These are phyloP conservation scores for Embiotoca jacksoni DNA, from an alignment of 2,113 vertebrate species.

Conservation along the genomic window DNA sequence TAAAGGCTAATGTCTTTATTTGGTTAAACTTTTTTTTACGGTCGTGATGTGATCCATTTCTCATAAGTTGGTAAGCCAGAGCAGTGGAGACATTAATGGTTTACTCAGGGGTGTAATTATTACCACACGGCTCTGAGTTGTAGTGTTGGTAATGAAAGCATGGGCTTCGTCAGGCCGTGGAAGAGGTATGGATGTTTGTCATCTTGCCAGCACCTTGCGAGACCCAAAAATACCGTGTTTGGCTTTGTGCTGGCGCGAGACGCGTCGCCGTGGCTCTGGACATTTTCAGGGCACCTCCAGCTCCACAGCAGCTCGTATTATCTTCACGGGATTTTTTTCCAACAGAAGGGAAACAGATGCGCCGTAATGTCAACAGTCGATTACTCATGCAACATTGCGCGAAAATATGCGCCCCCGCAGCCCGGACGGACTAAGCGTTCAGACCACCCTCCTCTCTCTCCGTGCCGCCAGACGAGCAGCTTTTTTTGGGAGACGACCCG, in stretches of 20 bases:
- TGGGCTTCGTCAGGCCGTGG: conserved; percentile 67
- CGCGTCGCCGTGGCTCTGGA: conserved; percentile 69
- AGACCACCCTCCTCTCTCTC: conserved; percentile 20
- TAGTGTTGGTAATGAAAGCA: conserved; percentile 40
- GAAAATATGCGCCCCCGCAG: conserved; percentile 62
- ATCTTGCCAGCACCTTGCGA: conserved; percentile 49
- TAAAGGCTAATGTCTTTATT: neutral
- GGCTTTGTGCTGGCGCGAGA: conserved; percentile 49
- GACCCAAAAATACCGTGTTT: conserved; percentile 35
- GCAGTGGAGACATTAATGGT: neutral
- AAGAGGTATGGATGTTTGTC: conserved; percentile 64
- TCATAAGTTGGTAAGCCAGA: conserved; percentile 12
- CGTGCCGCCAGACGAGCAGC: conserved; percentile 32
- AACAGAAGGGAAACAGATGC: conserved; percentile 77
- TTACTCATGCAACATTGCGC: conserved; percentile 73
- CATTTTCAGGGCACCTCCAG: conserved; percentile 64
- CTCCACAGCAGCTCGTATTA: conserved; percentile 29
- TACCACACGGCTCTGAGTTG: conserved; percentile 24
- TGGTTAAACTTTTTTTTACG: conserved; percentile 41
- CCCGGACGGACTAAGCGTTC: conserved; percentile 25
- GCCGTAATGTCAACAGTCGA: conserved; percentile 74
- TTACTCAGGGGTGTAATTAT: neutral
- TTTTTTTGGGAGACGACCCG: conserved; percentile 5
- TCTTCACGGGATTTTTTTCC: conserved; percentile 31
- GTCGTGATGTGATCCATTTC: neutral